A percentile compares a stretch with the other conserved stretches of the same genome.
Evolutionary conservation across 2,113 vertebrate genomes (phyloP).

Genomic region (Petroica traversi): DNA sequence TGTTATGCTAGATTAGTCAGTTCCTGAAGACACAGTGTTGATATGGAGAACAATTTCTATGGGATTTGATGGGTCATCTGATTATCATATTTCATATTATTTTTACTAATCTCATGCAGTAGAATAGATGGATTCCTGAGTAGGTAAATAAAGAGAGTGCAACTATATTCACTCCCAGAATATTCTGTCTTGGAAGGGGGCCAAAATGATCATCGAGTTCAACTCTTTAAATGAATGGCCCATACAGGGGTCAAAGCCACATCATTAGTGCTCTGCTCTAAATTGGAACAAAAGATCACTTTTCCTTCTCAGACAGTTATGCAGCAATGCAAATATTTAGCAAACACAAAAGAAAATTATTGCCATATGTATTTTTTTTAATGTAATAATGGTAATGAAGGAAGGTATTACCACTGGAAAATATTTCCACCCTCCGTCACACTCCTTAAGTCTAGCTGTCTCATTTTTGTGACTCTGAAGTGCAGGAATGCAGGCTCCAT

Average conservation of each 20-base stretch:
- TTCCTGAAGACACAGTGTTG: background rate
- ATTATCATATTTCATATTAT: constrained; percentile 33
- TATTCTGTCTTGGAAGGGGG: background rate
- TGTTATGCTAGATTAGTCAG: constrained; percentile 11
- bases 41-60: background rate
- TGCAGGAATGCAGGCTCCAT: background rate
- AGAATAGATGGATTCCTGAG: background rate
- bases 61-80: constrained; percentile 22
- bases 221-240: background rate
- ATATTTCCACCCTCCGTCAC: background rate
- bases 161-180: background rate
- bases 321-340: background rate
- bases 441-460: background rate
- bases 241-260: background rate
- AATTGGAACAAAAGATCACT: background rate
- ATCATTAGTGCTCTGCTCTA: background rate
- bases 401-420: background rate
- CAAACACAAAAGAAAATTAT: background rate
- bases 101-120: background rate
- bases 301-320: background rate
- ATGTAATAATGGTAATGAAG: background rate
- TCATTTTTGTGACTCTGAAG: background rate
- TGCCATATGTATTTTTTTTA: background rate
- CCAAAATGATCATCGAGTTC: background rate
- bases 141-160: background rate